Base-by-base conservation (phyloP, 2,888 invertebrate genomes). In the Drosophila neotestacea region DNA sequence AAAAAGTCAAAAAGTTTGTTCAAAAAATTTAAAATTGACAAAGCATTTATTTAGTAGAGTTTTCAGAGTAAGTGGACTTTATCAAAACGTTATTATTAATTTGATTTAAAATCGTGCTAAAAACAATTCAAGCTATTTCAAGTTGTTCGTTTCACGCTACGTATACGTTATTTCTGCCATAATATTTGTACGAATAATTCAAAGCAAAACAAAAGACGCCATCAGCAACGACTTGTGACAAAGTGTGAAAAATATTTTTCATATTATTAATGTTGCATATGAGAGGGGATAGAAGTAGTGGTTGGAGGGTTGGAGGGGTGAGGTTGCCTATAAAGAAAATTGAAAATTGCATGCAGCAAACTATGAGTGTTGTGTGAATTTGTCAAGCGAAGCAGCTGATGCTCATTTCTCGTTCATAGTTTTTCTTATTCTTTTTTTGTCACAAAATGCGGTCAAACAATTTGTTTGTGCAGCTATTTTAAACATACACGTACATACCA, bases 231-330 rank as follows among this genome's bases (percentile, higher is more conserved):
- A 55, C 69, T 55, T 69, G 66, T 76, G 74, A 82, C 76, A 85
- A 87, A 79, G 89, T 88, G 87, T 88, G 85, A 85, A 88, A 86
- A 84, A 82, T 82, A 80, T 87, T 85, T 89, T 89, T 85, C 80
- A 85, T 86, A 86, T 86, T 63, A 69, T 67, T 64, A 77, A 77
- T 79, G 66, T 51, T 63, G 66, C 77, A 73, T 73, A 16, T 9
- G 22, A 44, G 39, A 11, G 27, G 32, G 6, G 11, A 16, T 9
- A n/a, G 28, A 1, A 2, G 10, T 7, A 11, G 28, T 34, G 7
- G 30, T 13, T 13, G 4, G n/a, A 10, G 1, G 6, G 6, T 16
- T 16, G 16, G 16, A 16, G 16, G 7, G 1, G 22, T n/a, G n/a
- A 27, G 13, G 10, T 13, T 47, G 58, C 44, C 58, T 51, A 56